These are phyloP conservation scores for Megaleporinus macrocephalus DNA, from an alignment of 2,113 vertebrate genomes.

Conservation along the genomic window DNA sequence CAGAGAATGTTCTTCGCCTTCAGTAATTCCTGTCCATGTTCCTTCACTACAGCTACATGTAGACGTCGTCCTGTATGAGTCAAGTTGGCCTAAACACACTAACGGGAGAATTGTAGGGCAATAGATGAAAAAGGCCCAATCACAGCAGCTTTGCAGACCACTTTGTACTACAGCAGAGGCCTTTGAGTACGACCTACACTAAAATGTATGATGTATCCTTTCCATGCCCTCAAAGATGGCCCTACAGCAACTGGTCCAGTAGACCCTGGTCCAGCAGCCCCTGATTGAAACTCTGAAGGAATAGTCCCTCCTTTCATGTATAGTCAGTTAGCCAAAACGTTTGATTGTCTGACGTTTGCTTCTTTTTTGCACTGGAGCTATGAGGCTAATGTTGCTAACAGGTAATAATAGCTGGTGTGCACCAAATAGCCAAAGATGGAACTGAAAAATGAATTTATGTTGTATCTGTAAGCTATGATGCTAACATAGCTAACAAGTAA, in stretches of 20 bases:
- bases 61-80: not conserved
- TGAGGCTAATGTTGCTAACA: not conserved
- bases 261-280: too few relatives aligned
- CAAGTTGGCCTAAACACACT: slow-evolving; percentile 19
- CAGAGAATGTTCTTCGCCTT: not conserved
- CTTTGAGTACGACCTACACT: not conserved
- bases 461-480: too few relatives aligned
- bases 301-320: not conserved
- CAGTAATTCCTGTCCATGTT: not conserved
- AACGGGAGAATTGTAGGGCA: not conserved
- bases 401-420: too few relatives aligned
- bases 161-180: not conserved
- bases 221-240: not conserved
- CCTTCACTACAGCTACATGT: slow-evolving; percentile 23
- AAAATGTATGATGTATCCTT: not conserved
- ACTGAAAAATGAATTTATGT: too few relatives aligned
- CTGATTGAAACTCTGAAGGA: not conserved
- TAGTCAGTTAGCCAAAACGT: too few relatives aligned
- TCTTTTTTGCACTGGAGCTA: not conserved
- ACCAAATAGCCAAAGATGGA: too few relatives aligned
- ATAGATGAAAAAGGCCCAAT: not conserved
- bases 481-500: too few relatives aligned
- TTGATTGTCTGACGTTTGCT: too few relatives aligned
- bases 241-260: not conserved
- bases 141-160: too few relatives aligned